Percentiles rank a stretch among this genome's conserved stretches.
phyloP scores from a whole-genome alignment of 2,888 invertebrate genomes.

The Limnephilus auricula region DNA sequence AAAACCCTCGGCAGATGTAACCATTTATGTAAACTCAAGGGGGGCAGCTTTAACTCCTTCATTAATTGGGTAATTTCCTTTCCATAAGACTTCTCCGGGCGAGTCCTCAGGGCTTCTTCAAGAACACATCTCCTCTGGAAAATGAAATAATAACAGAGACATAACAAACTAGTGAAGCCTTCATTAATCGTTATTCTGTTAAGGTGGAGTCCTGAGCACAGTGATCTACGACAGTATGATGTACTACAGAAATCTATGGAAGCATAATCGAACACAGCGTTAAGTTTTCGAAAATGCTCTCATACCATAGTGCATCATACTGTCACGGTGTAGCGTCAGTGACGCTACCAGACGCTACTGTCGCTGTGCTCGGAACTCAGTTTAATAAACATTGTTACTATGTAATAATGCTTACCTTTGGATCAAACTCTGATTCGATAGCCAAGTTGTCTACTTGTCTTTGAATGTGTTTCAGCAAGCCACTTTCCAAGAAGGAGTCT shows the following conservation, averaged over 20 bases:
- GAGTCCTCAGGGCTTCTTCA: conserved; percentile 82
- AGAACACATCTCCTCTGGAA: conserved; percentile 81
- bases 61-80: conserved; percentile 76
- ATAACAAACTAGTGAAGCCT: background rate
- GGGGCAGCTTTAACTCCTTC: conserved; percentile 75
- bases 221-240: too few relatives aligned
- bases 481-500: conserved; percentile 77
- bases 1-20: conserved; percentile 86
- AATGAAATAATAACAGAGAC: background rate
- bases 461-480: conserved; percentile 81
- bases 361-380: background rate
- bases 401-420: conserved; percentile 75
- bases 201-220: too few relatives aligned
- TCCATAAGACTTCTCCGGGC: conserved; percentile 73
- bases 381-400: conserved; percentile 28
- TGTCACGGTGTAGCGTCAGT: too few relatives aligned
- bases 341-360: too few relatives aligned
- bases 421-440: conserved; percentile 84
- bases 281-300: too few relatives aligned
- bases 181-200: too few relatives aligned
- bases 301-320: too few relatives aligned
- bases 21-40: conserved; percentile 79
- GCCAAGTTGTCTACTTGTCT: conserved; percentile 83
- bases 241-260: too few relatives aligned
- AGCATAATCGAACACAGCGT: too few relatives aligned